Base-by-base conservation (phyloP, 2,797 vertebrate genomes). In the Macropodus opercularis region DNA sequence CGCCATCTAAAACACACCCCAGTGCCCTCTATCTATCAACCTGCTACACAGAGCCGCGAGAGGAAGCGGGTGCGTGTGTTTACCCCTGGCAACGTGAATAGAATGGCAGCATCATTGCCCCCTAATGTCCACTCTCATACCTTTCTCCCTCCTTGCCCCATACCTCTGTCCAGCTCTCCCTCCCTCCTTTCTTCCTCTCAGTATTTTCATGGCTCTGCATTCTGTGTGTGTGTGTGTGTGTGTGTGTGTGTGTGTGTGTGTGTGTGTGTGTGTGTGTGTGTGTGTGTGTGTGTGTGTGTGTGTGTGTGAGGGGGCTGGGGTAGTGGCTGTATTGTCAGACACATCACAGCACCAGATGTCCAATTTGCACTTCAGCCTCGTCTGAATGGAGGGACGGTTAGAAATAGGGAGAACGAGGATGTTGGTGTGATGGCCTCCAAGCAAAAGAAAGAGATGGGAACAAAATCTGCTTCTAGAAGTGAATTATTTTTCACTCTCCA, bases 321-420 rank as follows among this genome's bases (percentile, higher is more conserved):
- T 68, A 74, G 70, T 46, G 62, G 63, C 73, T 77, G 71, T 87
- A 87, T 90, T 90, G 87, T 91, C 81, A 89, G 82, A 86, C 80
- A 83, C 87, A 87, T 89, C 88, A 86, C 84, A 86, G 85, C 90
- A 91, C 90, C 92, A 93, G 91, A 92, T 93, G 92, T 93, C 91
- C 91, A 92, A 92, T 93, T 92, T 92, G 89, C 91, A 93, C 92
- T 92, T 92, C 90, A 92, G 86, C 90, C 82, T 84, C 29, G 75
- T 90, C 79, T 93, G 89, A 92, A 92, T 90, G 85, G 84, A 88
- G 82, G 81, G 76, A 86, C 52, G 21, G 80, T 85, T 77, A 83
- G 81, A 77, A 66, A 77, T 73, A 76, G 60, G 71, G 75, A 72
- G 74, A 69, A 44, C 18, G 64, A 79, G 61, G 67, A 81, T 80